Conservation (phyloP, 2,113 vertebrate species). For the Haemorhous mexicanus region DNA sequence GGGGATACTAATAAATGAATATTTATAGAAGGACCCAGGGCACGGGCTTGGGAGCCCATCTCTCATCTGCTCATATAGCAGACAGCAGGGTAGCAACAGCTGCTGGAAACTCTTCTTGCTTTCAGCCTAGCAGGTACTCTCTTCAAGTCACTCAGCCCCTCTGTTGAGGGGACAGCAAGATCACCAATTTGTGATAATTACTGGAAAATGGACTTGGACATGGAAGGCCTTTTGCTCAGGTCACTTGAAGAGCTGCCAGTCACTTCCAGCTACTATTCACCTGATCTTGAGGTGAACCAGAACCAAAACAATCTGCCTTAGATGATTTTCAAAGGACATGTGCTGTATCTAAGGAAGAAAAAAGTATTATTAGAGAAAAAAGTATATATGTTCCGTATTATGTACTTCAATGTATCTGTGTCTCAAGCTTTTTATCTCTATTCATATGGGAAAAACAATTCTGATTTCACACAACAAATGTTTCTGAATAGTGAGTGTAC, state of each 20-base stretch:
- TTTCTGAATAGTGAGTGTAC: neutral
- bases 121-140: neutral
- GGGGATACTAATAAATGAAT: neutral
- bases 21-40: neutral
- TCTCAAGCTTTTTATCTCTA: neutral
- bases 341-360: neutral
- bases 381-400: rapidly evolving
- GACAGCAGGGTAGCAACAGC: neutral
- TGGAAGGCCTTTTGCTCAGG: neutral
- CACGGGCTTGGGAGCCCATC: neutral
- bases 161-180: neutral
- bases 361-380: neutral
- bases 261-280: neutral
- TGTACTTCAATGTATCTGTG: neutral
- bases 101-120: neutral
- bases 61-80: neutral
- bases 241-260: neutral
- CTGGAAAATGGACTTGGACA: neutral
- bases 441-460: neutral
- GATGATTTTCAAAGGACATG: neutral
- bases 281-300: neutral
- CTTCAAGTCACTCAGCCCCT: neutral
- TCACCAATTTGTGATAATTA: neutral
- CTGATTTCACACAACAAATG: neutral
- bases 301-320: neutral